Conservation (phyloP, 2,888 invertebrate species). For the Molanna angustata region DNA sequence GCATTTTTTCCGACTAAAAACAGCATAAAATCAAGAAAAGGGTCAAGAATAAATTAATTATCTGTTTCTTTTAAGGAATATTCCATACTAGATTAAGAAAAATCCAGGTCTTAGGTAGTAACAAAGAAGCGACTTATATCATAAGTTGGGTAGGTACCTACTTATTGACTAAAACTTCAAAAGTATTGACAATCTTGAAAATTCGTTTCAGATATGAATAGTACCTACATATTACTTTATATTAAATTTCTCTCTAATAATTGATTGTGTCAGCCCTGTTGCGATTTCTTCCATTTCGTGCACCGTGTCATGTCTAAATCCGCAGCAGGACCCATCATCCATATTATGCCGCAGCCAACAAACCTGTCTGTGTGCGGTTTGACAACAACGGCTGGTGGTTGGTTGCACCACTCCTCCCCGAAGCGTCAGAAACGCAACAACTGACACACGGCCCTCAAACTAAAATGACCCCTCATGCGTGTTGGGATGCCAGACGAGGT, state of each 20-base stretch:
- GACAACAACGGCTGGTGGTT: conserved; percentile 30
- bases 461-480: conserved; percentile 8
- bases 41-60: no score
- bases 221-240: not conserved
- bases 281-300: conserved; percentile 4
- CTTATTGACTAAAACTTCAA: no score
- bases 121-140: no score
- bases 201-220: no score
- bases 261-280: conserved; percentile 5
- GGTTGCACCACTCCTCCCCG: no score
- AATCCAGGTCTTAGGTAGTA: no score
- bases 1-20: no score
- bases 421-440: not conserved
- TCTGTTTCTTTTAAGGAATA: no score
- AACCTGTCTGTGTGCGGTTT: conserved; percentile 24
- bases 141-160: no score
- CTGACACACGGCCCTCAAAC: not conserved
- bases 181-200: no score
- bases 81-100: no score
- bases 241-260: not conserved
- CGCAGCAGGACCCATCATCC: conserved; percentile 23
- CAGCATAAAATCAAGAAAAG: no score
- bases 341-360: conserved; percentile 26
- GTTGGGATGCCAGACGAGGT: conserved; percentile 2
- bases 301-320: conserved; percentile 5